Base-by-base conservation (phyloP, 2,888 invertebrate genomes). In the Lasioglossum figueresi region DNA sequence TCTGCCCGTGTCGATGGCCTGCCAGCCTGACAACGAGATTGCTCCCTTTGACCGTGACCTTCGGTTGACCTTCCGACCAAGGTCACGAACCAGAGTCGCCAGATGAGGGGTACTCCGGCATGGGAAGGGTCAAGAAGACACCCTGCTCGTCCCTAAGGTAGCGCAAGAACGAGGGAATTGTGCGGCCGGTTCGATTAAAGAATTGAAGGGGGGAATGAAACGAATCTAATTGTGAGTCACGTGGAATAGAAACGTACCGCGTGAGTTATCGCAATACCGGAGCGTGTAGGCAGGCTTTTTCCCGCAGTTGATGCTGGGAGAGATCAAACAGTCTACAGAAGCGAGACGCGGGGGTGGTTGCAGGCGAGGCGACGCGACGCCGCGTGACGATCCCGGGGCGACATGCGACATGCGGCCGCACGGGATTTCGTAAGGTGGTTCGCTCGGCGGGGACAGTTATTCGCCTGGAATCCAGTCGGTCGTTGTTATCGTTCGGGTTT, bases 401-500 rank as follows among this genome's bases (percentile, higher is more conserved):
- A 82, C 81, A 82, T 59, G 37, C 78, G 82, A 82, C 81, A 82
- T 59, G 37, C 78, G 56, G 10, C 56, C 12, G 56, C n/a, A 12
- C 16, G 31, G 63, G 78, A 88, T 88, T 88, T 88, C 88, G 88
- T 88, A 88, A 88, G 88, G 84, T 88, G 86, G 82, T 80, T 88
- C 83, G 83, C 83, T 84, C 66, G 37, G 48, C 71, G n/a, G 78
- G 76, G 83, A 83, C 87, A 85, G 82, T 85, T 79, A 80, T 87
- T 86, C 85, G 82, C 68, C 34, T 83, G 89, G 89, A 91, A 90
- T 91, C 79, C 88, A 66, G 80, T 68, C 77, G 82, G 68, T 74
- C 81, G 85, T 87, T 87, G 84, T 90, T 91, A 88, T 91, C 89
- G 91, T 83, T n/a, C 87, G 72, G 85, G 82, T 89, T 90, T 89